Evolutionary conservation across 2,888 invertebrate species (phyloP), one percentile per base, ranked within the genome.

Genomic region (Hydrotaea cyrtoneurina): DNA sequence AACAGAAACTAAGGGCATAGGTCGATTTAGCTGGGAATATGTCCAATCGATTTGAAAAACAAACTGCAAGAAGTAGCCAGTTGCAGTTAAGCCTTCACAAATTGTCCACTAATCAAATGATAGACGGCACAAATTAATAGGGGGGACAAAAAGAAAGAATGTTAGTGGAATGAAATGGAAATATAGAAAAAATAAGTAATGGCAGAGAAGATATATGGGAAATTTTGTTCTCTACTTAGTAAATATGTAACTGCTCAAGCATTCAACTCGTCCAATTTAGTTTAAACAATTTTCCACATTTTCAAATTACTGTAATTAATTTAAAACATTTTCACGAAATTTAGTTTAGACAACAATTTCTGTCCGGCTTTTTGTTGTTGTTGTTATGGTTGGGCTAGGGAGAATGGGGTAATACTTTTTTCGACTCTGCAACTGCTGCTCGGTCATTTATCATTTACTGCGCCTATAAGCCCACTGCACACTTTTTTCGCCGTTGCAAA

Each of bases 1-100:
- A 88, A 87, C 86, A 87, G 88, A 89, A 87, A 87, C 88, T 87
- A 87, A 88, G 88, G 86, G 78, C 53, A 64, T 71, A 85, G 79
- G 81, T 21, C 64, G 36, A 5, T 36, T 46, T 66, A 57, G 53
- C 13, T 26, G 36, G n/a, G 3, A 39, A 10, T 39, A 8, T 39
- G 39, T 19, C 13, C 23, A 73, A 43, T 64, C 26, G 17, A 69
- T 50, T 53, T 19, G 19, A 64, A 19, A 72, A 76, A 75, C 71
- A 82, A 73, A 46, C 23, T n/a, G 17, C 46, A 53, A 64, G 23
- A 64, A 19, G 53, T 19, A 62, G 15, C n/a, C 2, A 50, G 50
- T 50, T 50, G 50, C 50, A 64, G 76, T 80, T 78, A 77, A 82
- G 77, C 79, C 80, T 78, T 77, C 73, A 78, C 75, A 81, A 87